Percentiles rank a stretch among this genome's conserved stretches.
Conservation (phyloP, 2,888 invertebrate genomes). For the Trichopoda pennipes region DNA sequence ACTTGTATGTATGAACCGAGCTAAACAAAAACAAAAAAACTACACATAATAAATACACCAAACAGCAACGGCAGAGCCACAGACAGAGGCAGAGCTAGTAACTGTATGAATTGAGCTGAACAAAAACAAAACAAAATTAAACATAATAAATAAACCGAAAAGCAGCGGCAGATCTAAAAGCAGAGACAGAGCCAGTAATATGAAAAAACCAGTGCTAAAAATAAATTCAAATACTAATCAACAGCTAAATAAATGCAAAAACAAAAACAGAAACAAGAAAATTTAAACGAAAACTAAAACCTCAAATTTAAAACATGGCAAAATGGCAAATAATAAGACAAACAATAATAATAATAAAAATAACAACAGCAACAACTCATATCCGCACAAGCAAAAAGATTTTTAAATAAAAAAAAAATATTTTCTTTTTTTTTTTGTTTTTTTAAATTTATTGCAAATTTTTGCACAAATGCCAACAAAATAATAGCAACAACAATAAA, state of each 20-base stretch:
- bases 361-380: conserved; percentile 28
- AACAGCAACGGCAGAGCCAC: conserved; percentile 14
- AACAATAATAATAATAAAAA: conserved; percentile 23
- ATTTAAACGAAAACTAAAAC: conserved; percentile 15
- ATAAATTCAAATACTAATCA: conserved; percentile 25
- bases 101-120: conserved; percentile 16
- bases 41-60: neutral
- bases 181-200: conserved; percentile 1
- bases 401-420: conserved; percentile 32
- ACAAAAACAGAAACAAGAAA: conserved; percentile 5
- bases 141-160: neutral
- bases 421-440: conserved; percentile 11
- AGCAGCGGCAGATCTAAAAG: conserved; percentile 23
- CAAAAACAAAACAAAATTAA: conserved; percentile 18
- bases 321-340: conserved; percentile 25
- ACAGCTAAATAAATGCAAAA: neutral
- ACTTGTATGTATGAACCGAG: conserved; percentile 11
- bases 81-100: conserved; percentile 10
- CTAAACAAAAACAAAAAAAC: conserved; percentile 26
- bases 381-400: conserved; percentile 48
- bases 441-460: conserved; percentile 28
- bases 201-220: conserved; percentile 30
- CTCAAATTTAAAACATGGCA: conserved; percentile 10
- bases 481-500: conserved; percentile 28
- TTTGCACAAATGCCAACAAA: conserved; percentile 49